phyloP scores from a whole-genome alignment of 1,140 invertebrate species.

The Halictus rubicundus region DNA sequence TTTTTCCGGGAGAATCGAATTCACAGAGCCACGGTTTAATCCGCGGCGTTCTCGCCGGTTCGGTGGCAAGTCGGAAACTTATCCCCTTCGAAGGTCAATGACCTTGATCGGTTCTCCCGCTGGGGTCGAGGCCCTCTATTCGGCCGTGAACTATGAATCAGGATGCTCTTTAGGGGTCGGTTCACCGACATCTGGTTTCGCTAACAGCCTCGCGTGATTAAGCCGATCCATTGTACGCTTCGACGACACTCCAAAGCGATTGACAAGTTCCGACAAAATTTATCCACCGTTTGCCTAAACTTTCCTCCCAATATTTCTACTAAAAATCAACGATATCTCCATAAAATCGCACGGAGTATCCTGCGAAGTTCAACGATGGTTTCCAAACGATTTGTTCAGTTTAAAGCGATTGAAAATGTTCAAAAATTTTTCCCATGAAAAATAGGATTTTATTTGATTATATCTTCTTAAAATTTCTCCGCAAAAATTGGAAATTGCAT shows the following conservation, averaged over 20 bases:
- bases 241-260: neutral
- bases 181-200: slow-evolving; percentile 45
- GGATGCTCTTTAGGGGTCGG: slow-evolving; percentile 38
- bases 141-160: slow-evolving; percentile 50
- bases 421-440: no score
- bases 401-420: no score
- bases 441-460: no score
- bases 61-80: slow-evolving; percentile 14
- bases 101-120: slow-evolving; percentile 53
- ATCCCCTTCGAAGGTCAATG: slow-evolving; percentile 57
- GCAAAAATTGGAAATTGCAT: no score
- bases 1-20: neutral
- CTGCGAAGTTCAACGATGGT: no score
- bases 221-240: slow-evolving; percentile 10
- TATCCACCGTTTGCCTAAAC: neutral
- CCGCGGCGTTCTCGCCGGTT: neutral
- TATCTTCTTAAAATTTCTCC: no score
- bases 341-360: no score
- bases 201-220: slow-evolving; percentile 41
- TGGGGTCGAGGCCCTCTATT: slow-evolving; percentile 43
- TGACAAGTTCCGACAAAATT: neutral
- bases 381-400: no score
- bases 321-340: no score
- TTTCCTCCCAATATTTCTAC: neutral
- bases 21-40: neutral